Base-by-base conservation (phyloP, 2,113 vertebrate genomes). In the Hydropotes inermis region DNA sequence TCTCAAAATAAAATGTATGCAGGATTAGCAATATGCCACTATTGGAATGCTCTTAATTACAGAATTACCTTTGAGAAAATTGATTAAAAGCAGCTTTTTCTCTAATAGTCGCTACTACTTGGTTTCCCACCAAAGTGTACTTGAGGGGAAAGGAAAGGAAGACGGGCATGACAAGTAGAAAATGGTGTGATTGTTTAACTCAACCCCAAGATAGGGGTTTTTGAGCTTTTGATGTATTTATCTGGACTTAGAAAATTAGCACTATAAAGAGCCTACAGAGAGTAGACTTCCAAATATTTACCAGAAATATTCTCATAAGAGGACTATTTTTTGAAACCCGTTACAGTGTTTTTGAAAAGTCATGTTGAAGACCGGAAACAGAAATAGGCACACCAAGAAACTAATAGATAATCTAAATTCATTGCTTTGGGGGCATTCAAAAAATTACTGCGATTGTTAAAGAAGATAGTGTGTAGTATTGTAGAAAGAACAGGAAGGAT, bases 261-360 rank as follows among this genome's bases (percentile, higher is more conserved):
- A 84, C 50, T 84, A n/a, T 58, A 78, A 79, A 70, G 55, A 78
- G 3, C 64, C 36, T 60, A 25, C 84, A 61, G 43, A 92, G 39
- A 85, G 25, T 67, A 87, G 57, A 50, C 81, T 55, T 94, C 33
- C n/a, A 81, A 23, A 86, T 91, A 79, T 50, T 39, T 25, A 33
- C 36, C 54, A 28, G 45, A 61, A 85, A 4, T 81, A 61, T 54
- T 78, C 43, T 96, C 55, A 33, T 52, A 87, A 70, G 23, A 79
- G 19, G 23, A n/a, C 19, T 39, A 0, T 23, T 95, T 93, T 95
- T 67, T 85, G 30, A 84, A 58, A 39, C 7, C 82, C 60, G 83
- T 55, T 82, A 52, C 45, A n/a, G 16, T 67, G n/a, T 28, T 96
- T 97, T 95, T 91, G 52, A 88, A 54, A 96, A 94, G 52, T 82